Conservation (phyloP, 2,888 invertebrate genomes). For the Sericinus montela region DNA sequence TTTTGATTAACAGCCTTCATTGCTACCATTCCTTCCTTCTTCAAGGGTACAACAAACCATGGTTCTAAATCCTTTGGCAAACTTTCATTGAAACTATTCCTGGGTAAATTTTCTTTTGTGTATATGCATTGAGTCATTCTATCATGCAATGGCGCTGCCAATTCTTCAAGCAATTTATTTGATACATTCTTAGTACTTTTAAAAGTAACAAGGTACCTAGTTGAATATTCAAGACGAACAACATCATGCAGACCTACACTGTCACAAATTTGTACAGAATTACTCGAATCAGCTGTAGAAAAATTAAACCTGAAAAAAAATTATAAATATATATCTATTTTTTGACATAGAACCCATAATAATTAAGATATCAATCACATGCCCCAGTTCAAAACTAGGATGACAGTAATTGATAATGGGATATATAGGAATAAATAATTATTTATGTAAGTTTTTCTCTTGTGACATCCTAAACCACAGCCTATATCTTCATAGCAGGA, state of each 20-base stretch:
- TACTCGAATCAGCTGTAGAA: constrained; percentile 97
- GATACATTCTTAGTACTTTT: constrained; percentile 48
- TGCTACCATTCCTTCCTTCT: constrained; percentile 86
- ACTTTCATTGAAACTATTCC: constrained; percentile 83
- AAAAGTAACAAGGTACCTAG: constrained; percentile 84
- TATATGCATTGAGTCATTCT: constrained; percentile 97
- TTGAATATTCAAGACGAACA: constrained; percentile 89
- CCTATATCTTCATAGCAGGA: too few relatives aligned
- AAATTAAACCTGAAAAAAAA: constrained; percentile 88
- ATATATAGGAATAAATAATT: too few relatives aligned
- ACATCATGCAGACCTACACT: constrained; percentile 89
- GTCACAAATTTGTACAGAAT: constrained; percentile 95
- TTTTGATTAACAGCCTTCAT: constrained; percentile 89
- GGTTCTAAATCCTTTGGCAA: constrained; percentile 81
- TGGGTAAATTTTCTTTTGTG: constrained; percentile 80
- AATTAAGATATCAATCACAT: too few relatives aligned
- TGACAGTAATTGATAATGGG: too few relatives aligned
- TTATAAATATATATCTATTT: too few relatives aligned
- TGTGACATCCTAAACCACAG: too few relatives aligned
- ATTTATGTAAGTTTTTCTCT: too few relatives aligned
- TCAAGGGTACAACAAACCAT: constrained; percentile 92
- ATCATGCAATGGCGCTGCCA: constrained; percentile 87
- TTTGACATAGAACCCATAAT: too few relatives aligned
- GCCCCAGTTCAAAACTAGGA: too few relatives aligned
- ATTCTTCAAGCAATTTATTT: constrained; percentile 54